phyloP scores from a whole-genome alignment of 2,888 invertebrate species.

The Venusia cambrica region DNA sequence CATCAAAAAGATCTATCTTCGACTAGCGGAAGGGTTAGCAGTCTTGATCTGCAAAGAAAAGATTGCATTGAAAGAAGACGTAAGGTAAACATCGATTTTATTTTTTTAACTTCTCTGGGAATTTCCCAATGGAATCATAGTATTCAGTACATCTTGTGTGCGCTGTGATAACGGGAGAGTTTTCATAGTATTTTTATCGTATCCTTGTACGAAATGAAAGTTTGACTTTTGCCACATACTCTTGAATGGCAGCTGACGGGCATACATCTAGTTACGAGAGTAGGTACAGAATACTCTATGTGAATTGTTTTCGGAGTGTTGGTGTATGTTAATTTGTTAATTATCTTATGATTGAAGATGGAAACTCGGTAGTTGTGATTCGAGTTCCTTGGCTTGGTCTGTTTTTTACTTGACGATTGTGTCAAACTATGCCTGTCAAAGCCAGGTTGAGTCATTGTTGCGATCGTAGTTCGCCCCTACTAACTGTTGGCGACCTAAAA shows the following conservation, averaged over 20 bases:
- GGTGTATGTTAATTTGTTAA: conserved; percentile 48
- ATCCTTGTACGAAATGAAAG: conserved; percentile 81
- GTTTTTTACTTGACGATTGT: conserved; percentile 71
- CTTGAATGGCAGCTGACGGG: conserved; percentile 81
- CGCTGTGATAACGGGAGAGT: conserved; percentile 57
- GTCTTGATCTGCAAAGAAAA: conserved; percentile 78
- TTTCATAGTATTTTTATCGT: conserved; percentile 78
- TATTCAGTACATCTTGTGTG: conserved; percentile 42
- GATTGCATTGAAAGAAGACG: conserved; percentile 78
- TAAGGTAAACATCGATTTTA: conserved; percentile 82
- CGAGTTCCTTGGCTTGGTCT: conserved; percentile 51
- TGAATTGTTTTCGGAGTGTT: conserved; percentile 55
- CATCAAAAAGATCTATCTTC: conserved; percentile 73
- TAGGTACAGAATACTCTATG: conserved; percentile 62
- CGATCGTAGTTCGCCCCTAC: conserved; percentile 50
- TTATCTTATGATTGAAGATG: conserved; percentile 37
- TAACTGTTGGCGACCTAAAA: conserved; percentile 45
- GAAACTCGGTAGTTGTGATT: conserved; percentile 47
- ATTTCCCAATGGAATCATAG: conserved; percentile 54
- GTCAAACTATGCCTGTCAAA: conserved; percentile 80
- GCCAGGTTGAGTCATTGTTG: conserved; percentile 78
- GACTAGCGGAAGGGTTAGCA: conserved; percentile 78
- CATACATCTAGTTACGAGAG: conserved; percentile 71
- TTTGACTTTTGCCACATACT: conserved; percentile 82
- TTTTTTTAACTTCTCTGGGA: conserved; percentile 68